Evolutionary conservation across 2,797 vertebrate genomes (phyloP).

Genomic region (Sylvilagus floridanus): DNA sequence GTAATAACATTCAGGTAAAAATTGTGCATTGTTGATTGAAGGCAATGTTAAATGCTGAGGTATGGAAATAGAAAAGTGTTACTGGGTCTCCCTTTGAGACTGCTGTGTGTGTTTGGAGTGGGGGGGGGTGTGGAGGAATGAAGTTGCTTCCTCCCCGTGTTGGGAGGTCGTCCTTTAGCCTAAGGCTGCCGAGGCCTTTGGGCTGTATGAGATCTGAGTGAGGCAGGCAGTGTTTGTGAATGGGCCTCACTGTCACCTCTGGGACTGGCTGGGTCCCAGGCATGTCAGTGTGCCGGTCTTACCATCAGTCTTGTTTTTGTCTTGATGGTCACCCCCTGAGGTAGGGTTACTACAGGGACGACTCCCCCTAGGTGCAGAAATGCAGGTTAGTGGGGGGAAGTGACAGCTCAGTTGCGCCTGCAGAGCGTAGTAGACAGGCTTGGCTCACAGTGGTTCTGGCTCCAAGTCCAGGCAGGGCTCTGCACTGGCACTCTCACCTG

Average conservation of each 20-base stretch:
- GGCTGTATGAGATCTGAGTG: not conserved
- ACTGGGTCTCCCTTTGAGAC: not conserved
- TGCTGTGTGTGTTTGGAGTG: not conserved
- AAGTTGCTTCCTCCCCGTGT: not conserved
- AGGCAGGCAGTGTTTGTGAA: not conserved
- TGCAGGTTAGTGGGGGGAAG: not conserved
- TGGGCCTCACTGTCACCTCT: not conserved
- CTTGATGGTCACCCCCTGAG: not conserved
- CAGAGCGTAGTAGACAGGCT: not conserved
- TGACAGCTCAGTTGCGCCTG: not conserved
- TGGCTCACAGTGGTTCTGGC: not conserved
- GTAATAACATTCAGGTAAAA: not conserved
- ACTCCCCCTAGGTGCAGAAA: not conserved
- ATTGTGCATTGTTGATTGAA: not conserved
- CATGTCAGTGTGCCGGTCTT: not conserved
- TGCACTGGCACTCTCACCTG: not conserved
- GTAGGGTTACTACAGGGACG: not conserved
- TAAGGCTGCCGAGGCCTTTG: not conserved
- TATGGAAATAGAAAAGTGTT: not conserved
- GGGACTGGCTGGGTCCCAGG: not conserved
- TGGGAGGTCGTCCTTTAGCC: not conserved
- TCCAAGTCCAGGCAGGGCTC: not conserved
- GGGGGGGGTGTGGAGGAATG: not conserved
- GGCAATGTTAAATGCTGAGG: not conserved
- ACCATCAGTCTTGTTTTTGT: accelerated